Conservation (phyloP, 2,113 vertebrate species). For the Jacana jacana region DNA sequence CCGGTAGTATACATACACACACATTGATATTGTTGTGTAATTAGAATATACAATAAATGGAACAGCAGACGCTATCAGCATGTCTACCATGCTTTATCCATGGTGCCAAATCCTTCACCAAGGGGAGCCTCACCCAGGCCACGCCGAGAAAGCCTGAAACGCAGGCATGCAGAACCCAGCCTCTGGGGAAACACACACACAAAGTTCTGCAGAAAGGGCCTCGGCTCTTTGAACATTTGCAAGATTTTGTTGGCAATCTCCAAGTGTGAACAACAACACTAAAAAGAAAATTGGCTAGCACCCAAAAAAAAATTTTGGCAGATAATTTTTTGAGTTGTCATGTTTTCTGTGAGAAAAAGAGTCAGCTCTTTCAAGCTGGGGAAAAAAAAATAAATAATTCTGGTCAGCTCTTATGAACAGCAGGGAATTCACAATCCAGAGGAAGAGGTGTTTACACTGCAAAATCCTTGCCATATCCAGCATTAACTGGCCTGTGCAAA, state of each 20-base stretch:
- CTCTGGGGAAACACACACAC: not conserved
- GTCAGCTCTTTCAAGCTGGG: constrained; percentile 5
- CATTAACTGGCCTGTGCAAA: not conserved
- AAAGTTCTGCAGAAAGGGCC: constrained; percentile 19
- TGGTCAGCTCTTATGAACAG: not conserved
- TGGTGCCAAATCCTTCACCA: not conserved
- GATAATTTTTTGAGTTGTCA: constrained; percentile 43
- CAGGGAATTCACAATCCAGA: not conserved
- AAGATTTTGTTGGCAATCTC: constrained; percentile 9
- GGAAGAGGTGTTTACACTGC: not conserved
- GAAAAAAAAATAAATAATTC: not conserved
- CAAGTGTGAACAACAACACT: constrained; percentile 27
- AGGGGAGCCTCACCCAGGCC: not conserved
- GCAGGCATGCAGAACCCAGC: not conserved
- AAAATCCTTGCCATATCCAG: not conserved
- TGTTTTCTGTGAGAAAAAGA: constrained; percentile 30
- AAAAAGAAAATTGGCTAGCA: constrained; percentile 24
- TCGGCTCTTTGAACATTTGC: not conserved
- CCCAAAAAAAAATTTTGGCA: not conserved
- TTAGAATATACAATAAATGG: constrained; percentile 9
- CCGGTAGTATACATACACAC: not conserved
- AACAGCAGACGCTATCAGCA: not conserved
- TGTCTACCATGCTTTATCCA: constrained; percentile 6
- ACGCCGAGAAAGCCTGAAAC: not conserved
- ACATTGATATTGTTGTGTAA: not conserved